Base-by-base conservation (phyloP, 2,797 vertebrate genomes). In the Sibirionetta formosa region DNA sequence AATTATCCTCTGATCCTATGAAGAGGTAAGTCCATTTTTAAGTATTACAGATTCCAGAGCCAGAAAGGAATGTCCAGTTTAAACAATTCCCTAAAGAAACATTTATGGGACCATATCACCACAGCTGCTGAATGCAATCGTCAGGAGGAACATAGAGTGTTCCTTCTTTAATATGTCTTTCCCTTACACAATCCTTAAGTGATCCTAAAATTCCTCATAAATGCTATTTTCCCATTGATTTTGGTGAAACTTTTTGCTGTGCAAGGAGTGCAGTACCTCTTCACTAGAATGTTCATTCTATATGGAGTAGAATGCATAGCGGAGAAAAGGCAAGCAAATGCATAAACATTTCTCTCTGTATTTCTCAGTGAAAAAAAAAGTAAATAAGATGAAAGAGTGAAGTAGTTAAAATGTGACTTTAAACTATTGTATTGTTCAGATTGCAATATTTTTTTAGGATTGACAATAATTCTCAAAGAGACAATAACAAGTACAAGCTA, bases 401-500 rank as follows among this genome's bases (percentile, higher is more conserved):
- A 92, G 19, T 7, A 85, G 58, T 82, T 85, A 72, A 91, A 85
- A 87, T 58, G 9, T 19, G 75, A 40, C 76, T 86, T 84, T n/a
- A 86, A 93, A 86, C 6, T 3, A 84, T 13, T 29, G 50, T 66
- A 78, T 90, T 93, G 66, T 88, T 93, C 44, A 60, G 57, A 66
- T 46, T 81, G 13, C 26, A 68, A 7, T 15, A 31, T 17, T 72
- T 86, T 85, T 75, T 81, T 38, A 83, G 12, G 46, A 44, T 33
- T 48, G 38, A 87, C 81, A 92, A 75, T 66, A 93, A 56, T 61
- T 87, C 51, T 86, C 35, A 31, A 71, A 86, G 51, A 94, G 31
- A 77, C 77, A 91, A 64, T 96, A 90, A 93, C 89, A 44, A 95
- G 57, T 82, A 90, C 71, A 29, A 90, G 82, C 82, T 91, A 93